Percentiles rank a stretch among this genome's conserved stretches.
Evolutionary conservation across 2,888 invertebrate genomes (phyloP).

Genomic region (Timandra comae): DNA sequence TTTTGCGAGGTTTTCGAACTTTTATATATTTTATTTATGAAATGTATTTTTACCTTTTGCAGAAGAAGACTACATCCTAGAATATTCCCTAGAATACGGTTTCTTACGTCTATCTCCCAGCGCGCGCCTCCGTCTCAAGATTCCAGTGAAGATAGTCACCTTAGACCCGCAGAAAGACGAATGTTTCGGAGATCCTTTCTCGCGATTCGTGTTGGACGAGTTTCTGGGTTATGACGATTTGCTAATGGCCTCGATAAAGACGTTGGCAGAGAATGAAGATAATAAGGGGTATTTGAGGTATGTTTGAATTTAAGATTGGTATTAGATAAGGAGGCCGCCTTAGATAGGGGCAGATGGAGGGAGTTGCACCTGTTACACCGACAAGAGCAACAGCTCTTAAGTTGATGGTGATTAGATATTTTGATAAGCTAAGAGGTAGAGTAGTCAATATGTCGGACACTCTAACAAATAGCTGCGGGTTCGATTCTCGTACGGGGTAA

Average conservation of each 20-base stretch:
- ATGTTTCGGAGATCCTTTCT: conserved; percentile 96
- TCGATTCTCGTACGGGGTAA: no score
- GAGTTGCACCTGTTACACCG: no score
- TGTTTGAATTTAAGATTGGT: no score
- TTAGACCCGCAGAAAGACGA: conserved; percentile 91
- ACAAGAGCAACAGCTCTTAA: no score
- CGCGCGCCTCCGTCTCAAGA: conserved; percentile 90
- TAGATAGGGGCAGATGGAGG: no score
- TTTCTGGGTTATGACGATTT: conserved; percentile 98
- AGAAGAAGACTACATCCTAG: conserved; percentile 97
- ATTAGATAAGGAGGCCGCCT: no score
- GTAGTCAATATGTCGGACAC: no score
- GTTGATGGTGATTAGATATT: no score
- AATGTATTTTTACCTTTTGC: conserved; percentile 34
- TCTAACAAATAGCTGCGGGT: no score
- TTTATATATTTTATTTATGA: no score
- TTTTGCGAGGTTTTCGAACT: no score
- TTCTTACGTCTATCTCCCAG: conserved; percentile 92
- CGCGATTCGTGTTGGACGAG: conserved; percentile 91
- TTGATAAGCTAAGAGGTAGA: no score
- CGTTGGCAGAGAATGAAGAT: conserved; percentile 95
- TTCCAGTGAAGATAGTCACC: conserved; percentile 92
- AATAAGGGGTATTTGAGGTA: conserved; percentile 95
- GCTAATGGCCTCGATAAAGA: conserved; percentile 96
- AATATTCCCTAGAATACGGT: conserved; percentile 98